Percentiles rank a stretch among this genome's conserved stretches.
phyloP scores from a whole-genome alignment of 2,797 vertebrate species.

The Cuniculus paca region DNA sequence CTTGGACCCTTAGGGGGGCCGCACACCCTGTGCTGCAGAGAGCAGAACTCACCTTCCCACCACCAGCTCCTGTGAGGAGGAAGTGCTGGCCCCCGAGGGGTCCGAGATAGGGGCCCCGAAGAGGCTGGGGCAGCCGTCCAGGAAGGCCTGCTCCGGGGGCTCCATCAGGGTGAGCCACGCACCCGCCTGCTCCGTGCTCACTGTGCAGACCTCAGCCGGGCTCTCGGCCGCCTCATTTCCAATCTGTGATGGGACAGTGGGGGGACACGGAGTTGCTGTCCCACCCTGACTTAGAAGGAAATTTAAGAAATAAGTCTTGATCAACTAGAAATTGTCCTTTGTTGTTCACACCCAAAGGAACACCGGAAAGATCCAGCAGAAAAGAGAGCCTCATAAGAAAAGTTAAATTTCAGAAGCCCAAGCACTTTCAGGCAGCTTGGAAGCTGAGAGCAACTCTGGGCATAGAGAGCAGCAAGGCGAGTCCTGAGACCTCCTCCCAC shows the following conservation, averaged over 20 bases:
- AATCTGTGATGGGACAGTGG: not conserved
- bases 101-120: not conserved
- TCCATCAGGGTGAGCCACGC: accelerated
- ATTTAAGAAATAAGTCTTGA: no score
- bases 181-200: not conserved
- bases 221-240: not conserved
- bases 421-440: not conserved
- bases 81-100: not conserved
- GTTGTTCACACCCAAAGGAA: not conserved
- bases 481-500: not conserved
- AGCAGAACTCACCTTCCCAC: not conserved
- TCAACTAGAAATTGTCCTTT: not conserved
- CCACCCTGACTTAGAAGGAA: not conserved
- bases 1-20: not conserved
- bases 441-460: not conserved
- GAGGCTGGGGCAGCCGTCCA: not conserved
- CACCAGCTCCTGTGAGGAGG: not conserved
- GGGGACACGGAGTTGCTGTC: not conserved
- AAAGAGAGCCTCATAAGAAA: not conserved
- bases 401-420: not conserved
- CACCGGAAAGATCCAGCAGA: not conserved
- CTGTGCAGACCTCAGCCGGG: not conserved
- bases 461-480: not conserved
- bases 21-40: not conserved
- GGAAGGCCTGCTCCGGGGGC: not conserved